Percentiles rank a stretch among this genome's conserved stretches.
phyloP scores from a whole-genome alignment of 2,888 invertebrate species.

The Xanthorhoe designata region DNA sequence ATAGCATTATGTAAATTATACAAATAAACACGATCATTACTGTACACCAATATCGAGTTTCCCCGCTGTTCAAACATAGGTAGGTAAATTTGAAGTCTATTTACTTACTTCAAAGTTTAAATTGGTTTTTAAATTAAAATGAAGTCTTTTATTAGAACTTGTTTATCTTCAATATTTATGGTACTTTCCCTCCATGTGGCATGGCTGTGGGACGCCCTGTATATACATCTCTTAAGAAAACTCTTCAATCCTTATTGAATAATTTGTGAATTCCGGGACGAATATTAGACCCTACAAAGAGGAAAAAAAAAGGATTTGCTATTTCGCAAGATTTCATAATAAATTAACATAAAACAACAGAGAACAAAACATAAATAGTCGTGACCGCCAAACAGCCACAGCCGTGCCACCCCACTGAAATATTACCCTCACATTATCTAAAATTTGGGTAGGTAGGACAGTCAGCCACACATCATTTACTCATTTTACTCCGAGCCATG shows the following conservation, averaged over 20 bases:
- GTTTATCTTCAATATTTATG: too few species aligned
- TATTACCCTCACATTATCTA: slow-evolving; percentile 29
- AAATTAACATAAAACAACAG: slow-evolving; percentile 9
- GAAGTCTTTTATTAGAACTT: too few species aligned
- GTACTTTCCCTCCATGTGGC: too few species aligned
- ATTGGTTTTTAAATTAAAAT: too few species aligned
- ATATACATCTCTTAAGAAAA: too few species aligned
- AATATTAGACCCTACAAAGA: background rate
- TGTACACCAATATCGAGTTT: too few species aligned
- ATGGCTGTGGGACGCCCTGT: too few species aligned
- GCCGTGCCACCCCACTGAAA: slow-evolving; percentile 6
- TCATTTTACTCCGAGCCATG: background rate
- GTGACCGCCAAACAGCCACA: slow-evolving; percentile 11
- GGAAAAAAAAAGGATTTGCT: background rate
- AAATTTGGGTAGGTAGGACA: slow-evolving; percentile 14
- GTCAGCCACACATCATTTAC: slow-evolving; percentile 14
- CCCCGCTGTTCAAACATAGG: too few species aligned
- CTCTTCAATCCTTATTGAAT: too few species aligned
- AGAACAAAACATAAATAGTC: slow-evolving; percentile 12
- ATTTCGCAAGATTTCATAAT: background rate
- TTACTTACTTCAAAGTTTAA: too few species aligned
- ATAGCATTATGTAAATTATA: slow-evolving; percentile 18
- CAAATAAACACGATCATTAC: background rate
- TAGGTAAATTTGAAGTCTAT: too few species aligned
- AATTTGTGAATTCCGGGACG: background rate